phyloP scores from a whole-genome alignment of 92 coral and sea anemone genomes.

The Epizoanthus rinbou region DNA sequence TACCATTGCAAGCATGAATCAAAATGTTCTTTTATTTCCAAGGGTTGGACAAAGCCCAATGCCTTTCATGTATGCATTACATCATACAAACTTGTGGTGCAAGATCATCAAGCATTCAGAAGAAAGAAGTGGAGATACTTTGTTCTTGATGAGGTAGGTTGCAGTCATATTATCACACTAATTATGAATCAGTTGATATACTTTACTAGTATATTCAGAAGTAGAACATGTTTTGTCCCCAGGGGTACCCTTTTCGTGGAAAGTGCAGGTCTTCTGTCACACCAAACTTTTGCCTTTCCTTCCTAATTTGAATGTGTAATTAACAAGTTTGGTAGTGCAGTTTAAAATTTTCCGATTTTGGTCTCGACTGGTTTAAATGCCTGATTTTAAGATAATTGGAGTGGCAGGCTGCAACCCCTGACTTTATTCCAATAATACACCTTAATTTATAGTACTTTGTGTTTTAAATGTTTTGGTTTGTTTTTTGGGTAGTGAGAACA shows the following conservation, averaged over 20 bases:
- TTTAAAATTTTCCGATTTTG: too few relatives aligned
- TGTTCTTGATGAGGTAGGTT: slow-evolving; percentile 88
- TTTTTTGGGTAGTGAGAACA: too few relatives aligned
- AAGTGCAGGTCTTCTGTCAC: slow-evolving; percentile 2
- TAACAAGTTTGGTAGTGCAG: neutral
- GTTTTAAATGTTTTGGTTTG: too few relatives aligned
- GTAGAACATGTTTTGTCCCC: neutral
- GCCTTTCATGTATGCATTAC: slow-evolving; percentile 99
- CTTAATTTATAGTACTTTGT: too few relatives aligned
- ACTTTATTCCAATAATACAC: too few relatives aligned
- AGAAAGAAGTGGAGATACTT: slow-evolving; percentile 99
- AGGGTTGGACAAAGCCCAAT: slow-evolving; percentile 99
- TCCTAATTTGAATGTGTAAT: too few relatives aligned
- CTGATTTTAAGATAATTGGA: too few relatives aligned
- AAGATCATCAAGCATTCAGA: slow-evolving; percentile 97
- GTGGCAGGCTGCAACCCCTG: too few relatives aligned
- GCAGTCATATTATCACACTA: neutral
- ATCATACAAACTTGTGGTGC: slow-evolving; percentile 95
- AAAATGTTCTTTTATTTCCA: neutral
- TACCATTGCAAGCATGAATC: neutral
- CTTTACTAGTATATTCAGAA: neutral
- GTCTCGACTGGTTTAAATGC: too few relatives aligned
- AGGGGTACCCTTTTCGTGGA: neutral
- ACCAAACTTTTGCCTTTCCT: too few relatives aligned
- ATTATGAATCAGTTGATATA: too few relatives aligned